Percentiles rank a stretch among this genome's conserved stretches.
Conservation (phyloP, 2,113 vertebrate genomes). For the Chloropsis cyanopogon region DNA sequence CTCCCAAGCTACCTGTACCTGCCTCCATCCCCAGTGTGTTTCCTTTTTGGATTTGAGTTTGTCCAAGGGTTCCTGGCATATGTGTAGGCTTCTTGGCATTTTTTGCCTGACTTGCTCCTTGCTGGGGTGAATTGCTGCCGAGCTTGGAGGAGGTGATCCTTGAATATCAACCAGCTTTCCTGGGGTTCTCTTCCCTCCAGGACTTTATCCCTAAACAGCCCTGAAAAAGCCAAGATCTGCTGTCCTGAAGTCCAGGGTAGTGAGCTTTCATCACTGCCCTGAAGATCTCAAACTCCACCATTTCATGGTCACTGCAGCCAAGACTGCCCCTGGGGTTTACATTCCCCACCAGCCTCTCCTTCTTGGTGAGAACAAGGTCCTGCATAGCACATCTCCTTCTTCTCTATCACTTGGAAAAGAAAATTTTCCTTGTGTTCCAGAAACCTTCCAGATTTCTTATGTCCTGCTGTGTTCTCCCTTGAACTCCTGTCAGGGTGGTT, state of each 20-base stretch:
- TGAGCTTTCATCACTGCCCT: background rate
- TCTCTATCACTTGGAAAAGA: background rate
- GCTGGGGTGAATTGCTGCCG: background rate
- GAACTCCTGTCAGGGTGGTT: background rate
- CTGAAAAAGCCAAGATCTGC: background rate
- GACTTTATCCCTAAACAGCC: background rate
- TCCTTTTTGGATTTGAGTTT: background rate
- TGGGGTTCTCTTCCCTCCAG: background rate
- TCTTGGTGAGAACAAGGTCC: background rate
- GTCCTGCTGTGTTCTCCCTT: background rate
- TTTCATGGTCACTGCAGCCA: background rate
- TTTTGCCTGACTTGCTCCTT: background rate
- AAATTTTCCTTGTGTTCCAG: background rate
- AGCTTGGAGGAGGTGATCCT: background rate
- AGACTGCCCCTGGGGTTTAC: too few relatives aligned
- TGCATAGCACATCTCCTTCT: background rate
- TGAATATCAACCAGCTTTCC: background rate
- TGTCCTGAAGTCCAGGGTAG: background rate
- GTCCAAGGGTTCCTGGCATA: background rate
- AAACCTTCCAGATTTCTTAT: accelerated
- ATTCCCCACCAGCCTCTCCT: background rate
- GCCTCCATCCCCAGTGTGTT: background rate
- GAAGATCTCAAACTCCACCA: background rate
- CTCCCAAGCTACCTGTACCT: background rate
- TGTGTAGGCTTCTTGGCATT: background rate